Evolutionary conservation across 2,113 vertebrate genomes (phyloP).

Genomic region (Poeciliopsis occidentalis): DNA sequence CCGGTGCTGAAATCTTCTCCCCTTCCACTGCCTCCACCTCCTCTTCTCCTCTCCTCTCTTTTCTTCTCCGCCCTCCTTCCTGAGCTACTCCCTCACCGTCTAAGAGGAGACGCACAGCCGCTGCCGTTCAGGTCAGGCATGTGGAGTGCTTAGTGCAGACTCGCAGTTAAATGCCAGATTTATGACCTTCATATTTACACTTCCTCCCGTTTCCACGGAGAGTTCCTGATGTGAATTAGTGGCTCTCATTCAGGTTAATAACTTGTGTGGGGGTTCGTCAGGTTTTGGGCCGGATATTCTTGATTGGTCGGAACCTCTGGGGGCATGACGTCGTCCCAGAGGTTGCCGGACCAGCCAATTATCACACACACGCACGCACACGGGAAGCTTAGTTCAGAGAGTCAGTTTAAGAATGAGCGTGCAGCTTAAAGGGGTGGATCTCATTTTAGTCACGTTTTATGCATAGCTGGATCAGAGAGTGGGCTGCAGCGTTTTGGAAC

Average conservation of each 20-base stretch:
- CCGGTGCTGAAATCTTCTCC: conserved; percentile 76
- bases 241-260: conserved; percentile 40
- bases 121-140: conserved; percentile 21
- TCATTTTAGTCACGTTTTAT: background rate
- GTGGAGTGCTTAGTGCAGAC: conserved; percentile 31
- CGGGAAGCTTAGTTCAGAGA: conserved; percentile 5
- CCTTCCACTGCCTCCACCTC: too few relatives aligned
- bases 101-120: conserved; percentile 36
- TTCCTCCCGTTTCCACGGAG: background rate
- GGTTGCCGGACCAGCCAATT: conserved; percentile 57
- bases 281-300: conserved; percentile 21
- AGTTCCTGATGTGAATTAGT: background rate
- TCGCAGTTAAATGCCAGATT: conserved; percentile 42
- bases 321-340: conserved; percentile 24
- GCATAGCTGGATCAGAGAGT: background rate
- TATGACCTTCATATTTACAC: conserved; percentile 35
- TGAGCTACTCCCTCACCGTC: conserved; percentile 36
- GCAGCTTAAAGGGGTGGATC: background rate
- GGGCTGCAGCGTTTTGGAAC: background rate
- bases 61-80: conserved; percentile 23
- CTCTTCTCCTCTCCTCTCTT: background rate
- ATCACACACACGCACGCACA: background rate
- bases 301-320: conserved; percentile 54
- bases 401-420: background rate
- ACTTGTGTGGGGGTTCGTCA: conserved; percentile 29